A percentile compares a stretch with the other conserved stretches of the same genome.
These are phyloP conservation scores for Disparrhopalites patrizii DNA, from an alignment of 2,888 invertebrate species.

Conservation along the genomic window DNA sequence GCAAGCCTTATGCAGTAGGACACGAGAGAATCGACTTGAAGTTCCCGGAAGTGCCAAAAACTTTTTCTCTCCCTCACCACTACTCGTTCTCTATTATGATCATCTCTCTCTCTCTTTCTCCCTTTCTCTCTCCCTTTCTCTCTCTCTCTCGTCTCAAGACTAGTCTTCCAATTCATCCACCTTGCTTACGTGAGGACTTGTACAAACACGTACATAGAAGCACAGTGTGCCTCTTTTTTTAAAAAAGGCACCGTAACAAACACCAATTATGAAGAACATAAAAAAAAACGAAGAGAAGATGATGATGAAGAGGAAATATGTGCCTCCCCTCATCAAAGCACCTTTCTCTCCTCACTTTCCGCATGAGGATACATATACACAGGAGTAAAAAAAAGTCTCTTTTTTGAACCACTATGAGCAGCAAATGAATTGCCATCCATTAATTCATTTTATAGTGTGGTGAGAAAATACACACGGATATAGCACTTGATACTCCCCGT, in stretches of 20 bases:
- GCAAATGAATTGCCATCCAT: too few species aligned
- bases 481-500: too few species aligned
- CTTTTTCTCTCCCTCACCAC: neutral
- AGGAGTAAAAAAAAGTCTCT: too few species aligned
- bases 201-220: neutral
- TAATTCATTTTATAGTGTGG: too few species aligned
- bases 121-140: neutral
- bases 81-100: neutral
- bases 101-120: neutral
- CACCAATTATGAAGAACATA: neutral
- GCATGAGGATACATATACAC: neutral
- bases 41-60: conserved; percentile 17
- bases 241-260: neutral
- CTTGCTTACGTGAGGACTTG: neutral
- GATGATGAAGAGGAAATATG: too few species aligned
- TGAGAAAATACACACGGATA: too few species aligned
- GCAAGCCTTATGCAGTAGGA: conserved; percentile 3
- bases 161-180: too few species aligned
- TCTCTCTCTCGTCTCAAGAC: neutral
- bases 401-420: too few species aligned
- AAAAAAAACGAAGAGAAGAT: too few species aligned
- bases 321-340: too few species aligned
- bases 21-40: neutral
- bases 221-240: neutral
- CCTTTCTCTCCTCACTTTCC: too few species aligned